Evolutionary conservation across 2,888 invertebrate genomes (phyloP).

Genomic region (Acanthococcus lagerstroemiae): DNA sequence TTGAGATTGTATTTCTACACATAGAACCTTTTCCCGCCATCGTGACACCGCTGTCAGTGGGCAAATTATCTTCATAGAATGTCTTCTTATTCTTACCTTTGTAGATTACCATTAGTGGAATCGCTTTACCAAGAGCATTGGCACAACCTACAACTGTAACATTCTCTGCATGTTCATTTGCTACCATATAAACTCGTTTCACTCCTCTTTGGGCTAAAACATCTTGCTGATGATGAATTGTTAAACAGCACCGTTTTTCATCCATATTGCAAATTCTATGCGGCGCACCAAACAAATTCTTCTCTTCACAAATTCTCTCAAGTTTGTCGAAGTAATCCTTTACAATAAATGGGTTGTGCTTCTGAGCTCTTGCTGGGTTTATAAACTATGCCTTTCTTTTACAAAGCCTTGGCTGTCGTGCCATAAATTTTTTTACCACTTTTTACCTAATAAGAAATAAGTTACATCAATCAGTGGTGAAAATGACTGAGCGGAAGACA

Average conservation of each 20-base stretch:
- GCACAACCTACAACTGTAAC: conserved; percentile 39
- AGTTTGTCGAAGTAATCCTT: conserved; percentile 37
- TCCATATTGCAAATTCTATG: conserved; percentile 39
- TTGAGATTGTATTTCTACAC: too few relatives aligned
- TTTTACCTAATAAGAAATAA: background rate
- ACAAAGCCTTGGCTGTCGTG: conserved; percentile 35
- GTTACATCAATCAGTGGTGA: background rate
- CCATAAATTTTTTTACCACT: background rate
- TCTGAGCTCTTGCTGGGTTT: conserved; percentile 38
- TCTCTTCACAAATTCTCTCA: conserved; percentile 33
- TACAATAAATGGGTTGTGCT: conserved; percentile 37
- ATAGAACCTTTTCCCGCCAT: background rate
- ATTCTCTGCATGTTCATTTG: conserved; percentile 40
- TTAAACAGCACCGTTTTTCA: conserved; percentile 39
- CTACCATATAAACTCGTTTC: conserved; percentile 38
- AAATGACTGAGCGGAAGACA: background rate
- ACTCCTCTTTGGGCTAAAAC: conserved; percentile 39
- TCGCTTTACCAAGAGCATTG: conserved; percentile 38
- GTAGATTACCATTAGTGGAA: conserved; percentile 39
- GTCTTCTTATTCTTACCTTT: conserved; percentile 34
- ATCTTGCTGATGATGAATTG: conserved; percentile 38
- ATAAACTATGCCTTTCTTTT: conserved; percentile 37
- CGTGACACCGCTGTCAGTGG: background rate
- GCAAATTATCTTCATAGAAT: background rate
- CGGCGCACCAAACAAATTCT: conserved; percentile 35